Evolutionary conservation across 2,888 invertebrate genomes (phyloP), one percentile per base, ranked within the genome.

Genomic region (Microctonus aethiopoides): DNA sequence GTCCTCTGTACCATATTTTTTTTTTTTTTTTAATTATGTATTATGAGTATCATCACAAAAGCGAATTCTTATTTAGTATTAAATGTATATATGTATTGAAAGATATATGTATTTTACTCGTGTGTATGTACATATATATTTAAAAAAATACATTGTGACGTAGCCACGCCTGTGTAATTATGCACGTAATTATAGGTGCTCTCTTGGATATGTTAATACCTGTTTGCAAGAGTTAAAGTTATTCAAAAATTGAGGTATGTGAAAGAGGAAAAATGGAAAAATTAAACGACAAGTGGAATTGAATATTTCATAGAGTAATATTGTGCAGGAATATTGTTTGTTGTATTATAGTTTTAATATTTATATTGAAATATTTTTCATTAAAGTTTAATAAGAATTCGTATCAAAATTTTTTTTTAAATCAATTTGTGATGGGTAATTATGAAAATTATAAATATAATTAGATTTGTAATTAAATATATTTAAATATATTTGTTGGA

Each of bases 181-280:
- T 29, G 61, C 36, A n/a, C 26, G 61, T 68, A 68, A 68, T 68
- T 68, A 62, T 54, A 61, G 61, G 36, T 60, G 51, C 60, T 54
- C 54, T 52, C 29, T 22, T 20, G 11, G 57, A 66, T 66, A 66
- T 66, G 66, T 66, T 67, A 67, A 67, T 67, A 52, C 60, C 51
- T 51, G 61, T 61, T 67, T 67, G 67, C 67, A 52, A 60, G 67
- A 67, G 65, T 52, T 22, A 11, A 57, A 66, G 67, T 67, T 67
- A 52, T 62, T 67, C 20, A 36, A 52, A 34, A 39, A 46, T 24
- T 57, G 46, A 46, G 51, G 60, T 32, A 46, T 51, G 51, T 32
- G 22, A 54, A n/a, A 54, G 11, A 24, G 39, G 24, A 60, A 41
- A 59, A 52, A 20, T 32, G 36, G 26, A 67, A 67, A 13, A 11